Base-by-base conservation (phyloP, 2,888 invertebrate species). In the Chesias legatella region DNA sequence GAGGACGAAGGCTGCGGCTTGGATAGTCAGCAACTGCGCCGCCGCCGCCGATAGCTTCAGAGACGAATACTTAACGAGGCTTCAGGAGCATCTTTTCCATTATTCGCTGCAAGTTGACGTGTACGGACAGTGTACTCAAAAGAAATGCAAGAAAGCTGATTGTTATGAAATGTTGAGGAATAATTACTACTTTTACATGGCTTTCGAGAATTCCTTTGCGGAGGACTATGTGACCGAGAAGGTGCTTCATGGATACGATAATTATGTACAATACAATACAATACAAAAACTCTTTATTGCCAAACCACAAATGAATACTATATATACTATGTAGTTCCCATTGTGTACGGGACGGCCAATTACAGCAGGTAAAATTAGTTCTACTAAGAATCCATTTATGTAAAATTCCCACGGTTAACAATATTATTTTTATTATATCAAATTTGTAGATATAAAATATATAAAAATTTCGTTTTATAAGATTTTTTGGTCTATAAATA, bases 341-440 rank as follows among this genome's bases (percentile, higher is more conserved):
- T 93, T 45, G 92, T 92, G 17, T 92, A 90, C 77, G 92, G 93
- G 0, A 91, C 89, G 3, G 90, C 90, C 45, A 90, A 93, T 73
- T 93, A 93, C 63, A 73, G 35, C 55, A 75, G 76, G 79, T 80
- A 63, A 49, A 34, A 27, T 24, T 25, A 27, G 10, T 21, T n/a
- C 31, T 41, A 32, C 9, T 28, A 24, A 5, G 10, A 13, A n/a
- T 22, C n/a, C 1, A 9, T 20, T 23, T 7, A 23, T 1, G 11
- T 23, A 20, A 7, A 10, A 23, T 51, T 58, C 58, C 41, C 55
- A 58, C 51, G 43, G 40, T 31, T 39, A 24, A 42, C 30, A 21
- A 31, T 8, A 10, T 22, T 11, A 10, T 30, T 42, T 25, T 27
- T 13, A 5, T 10, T 23, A 10, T 17, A 26, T 30, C 13, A 17